Evolutionary conservation across 2,797 vertebrate genomes (phyloP).

Genomic region (Manis crassicaudata): DNA sequence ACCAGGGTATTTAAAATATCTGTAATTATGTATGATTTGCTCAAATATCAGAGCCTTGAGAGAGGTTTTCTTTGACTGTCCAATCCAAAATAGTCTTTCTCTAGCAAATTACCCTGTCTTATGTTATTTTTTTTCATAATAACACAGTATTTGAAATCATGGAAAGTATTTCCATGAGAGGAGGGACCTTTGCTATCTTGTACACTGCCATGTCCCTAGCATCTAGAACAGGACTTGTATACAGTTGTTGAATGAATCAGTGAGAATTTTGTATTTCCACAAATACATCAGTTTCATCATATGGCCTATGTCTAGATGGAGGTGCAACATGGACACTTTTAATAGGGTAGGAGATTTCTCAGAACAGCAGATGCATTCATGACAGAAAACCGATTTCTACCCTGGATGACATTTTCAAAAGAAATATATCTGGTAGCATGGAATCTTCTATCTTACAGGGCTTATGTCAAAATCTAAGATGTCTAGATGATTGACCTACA

Average conservation of each 20-base stretch:
- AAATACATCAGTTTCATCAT: slow-evolving; percentile 19
- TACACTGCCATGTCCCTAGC: neutral
- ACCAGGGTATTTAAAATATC: neutral
- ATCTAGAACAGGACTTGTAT: neutral
- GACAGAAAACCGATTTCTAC: slow-evolving; percentile 79
- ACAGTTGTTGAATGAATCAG: neutral
- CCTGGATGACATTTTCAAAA: slow-evolving; percentile 79
- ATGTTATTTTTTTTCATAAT: slow-evolving; percentile 17
- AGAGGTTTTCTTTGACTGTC: slow-evolving; percentile 24
- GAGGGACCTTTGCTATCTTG: neutral
- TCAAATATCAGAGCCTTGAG: neutral
- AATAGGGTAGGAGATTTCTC: slow-evolving; percentile 68
- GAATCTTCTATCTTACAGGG: slow-evolving; percentile 69
- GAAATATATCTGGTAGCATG: slow-evolving; percentile 70
- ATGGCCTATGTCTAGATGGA: slow-evolving; percentile 4
- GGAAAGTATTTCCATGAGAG: neutral
- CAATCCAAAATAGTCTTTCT: neutral
- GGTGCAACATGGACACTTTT: slow-evolving; percentile 55
- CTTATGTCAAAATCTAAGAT: slow-evolving; percentile 68
- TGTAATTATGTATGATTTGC: neutral
- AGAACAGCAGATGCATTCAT: slow-evolving; percentile 53
- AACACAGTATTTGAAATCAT: neutral
- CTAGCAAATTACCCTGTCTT: neutral
- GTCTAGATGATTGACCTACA: slow-evolving; percentile 59
- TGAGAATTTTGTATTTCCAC: slow-evolving; percentile 47